A percentile compares a stretch with the other conserved stretches of the same genome.
Evolutionary conservation across 2,113 vertebrate genomes (phyloP).

Genomic region (Tiliqua scincoides): DNA sequence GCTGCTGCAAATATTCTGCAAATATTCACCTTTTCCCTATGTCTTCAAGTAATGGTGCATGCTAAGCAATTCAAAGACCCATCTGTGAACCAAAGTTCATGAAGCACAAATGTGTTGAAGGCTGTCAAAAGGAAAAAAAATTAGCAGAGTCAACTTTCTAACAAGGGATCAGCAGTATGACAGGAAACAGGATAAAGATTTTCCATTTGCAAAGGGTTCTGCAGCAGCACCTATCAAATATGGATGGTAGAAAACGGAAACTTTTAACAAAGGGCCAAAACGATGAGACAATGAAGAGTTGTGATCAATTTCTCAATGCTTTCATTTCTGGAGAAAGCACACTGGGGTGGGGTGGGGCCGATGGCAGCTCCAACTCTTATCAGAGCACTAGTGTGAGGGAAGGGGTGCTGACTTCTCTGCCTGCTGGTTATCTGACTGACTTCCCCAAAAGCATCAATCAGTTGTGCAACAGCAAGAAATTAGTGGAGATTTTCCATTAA

Average conservation of each 20-base stretch:
- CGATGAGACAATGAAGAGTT: neutral
- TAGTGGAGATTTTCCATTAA: no score
- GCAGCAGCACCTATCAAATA: constrained; percentile 71
- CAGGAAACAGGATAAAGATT: constrained; percentile 43
- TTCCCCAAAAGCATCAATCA: no score
- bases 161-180: neutral
- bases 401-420: neutral
- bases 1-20: constrained; percentile 10
- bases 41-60: constrained; percentile 29
- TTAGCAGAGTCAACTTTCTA: constrained; percentile 9
- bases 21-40: constrained; percentile 5
- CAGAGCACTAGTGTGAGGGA: neutral
- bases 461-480: no score
- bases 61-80: constrained; percentile 20
- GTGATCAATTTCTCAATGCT: neutral
- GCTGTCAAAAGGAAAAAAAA: neutral
- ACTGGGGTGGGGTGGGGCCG: no score
- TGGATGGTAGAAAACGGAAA: constrained; percentile 70
- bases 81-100: neutral
- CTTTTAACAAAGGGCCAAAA: constrained; percentile 19
- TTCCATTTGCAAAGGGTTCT: constrained; percentile 52
- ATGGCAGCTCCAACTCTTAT: no score
- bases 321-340: neutral
- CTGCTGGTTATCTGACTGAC: no score
- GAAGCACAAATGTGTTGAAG: constrained; percentile 32